Base-by-base conservation (phyloP, 2,888 invertebrate genomes). In the Nomada ferruginata region DNA sequence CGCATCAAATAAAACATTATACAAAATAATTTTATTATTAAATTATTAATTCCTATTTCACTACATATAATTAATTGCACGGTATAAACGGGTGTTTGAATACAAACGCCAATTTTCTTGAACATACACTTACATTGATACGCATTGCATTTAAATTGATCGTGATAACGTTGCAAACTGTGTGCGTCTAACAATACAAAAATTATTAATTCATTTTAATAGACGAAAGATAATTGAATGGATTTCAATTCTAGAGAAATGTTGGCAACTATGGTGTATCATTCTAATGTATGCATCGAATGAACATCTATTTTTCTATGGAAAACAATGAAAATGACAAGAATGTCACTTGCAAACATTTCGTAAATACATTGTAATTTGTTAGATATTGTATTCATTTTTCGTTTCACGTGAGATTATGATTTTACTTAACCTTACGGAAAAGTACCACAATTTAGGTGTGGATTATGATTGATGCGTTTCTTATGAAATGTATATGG, bases 401-500 rank as follows among this genome's bases (percentile, higher is more conserved):
- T 47, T 57, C 20, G 36, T 50, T 15, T 47, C 36, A 63, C 3
- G 3, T 55, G 50, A 26, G 29, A 64, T 50, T n/a, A 2, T 23
- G 4, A 23, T 18, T 55, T 13, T 18, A 50, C 9, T 44, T 71
- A 76, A 61, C 52, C 47, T 44, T 26, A 5, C 11, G 26, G 13
- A n/a, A 50, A 5, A 7, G 3, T 53, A 53, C 18, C 29, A 29
- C 18, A 26, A 7, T 20, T 71, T 4, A 13, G 26, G 13, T 42
- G 0, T 23, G 23, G 7, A 42, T 18, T 15, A n/a, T 73, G n/a
- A 36, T 65, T 47, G 36, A 4, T 52, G 15, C 63, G 88, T 52
- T 20, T 15, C 20, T 83, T 50, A 90, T 36, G 64, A 74, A 75
- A 76, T 87, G 29, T 63, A 42, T 53, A 93, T 76, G 11, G 69